These are phyloP conservation scores for Hemiprocne comata DNA, from an alignment of 2,113 vertebrate species.

Conservation along the genomic window DNA sequence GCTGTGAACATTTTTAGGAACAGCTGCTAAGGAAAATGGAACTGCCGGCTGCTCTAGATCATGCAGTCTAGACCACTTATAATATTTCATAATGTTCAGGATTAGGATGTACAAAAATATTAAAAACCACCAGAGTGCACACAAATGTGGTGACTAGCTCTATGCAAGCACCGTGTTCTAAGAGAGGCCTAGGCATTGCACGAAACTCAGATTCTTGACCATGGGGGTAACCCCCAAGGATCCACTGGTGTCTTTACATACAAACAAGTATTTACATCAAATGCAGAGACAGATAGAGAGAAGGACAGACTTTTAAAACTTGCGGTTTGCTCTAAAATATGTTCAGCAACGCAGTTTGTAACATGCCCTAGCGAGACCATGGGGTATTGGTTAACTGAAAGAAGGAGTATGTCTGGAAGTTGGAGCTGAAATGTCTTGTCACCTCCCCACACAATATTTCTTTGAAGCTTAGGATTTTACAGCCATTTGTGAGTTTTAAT, in stretches of 20 bases:
- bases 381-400: constrained; percentile 24
- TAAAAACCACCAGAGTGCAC: constrained; percentile 66
- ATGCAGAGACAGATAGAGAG: constrained; percentile 7
- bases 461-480: constrained; percentile 29
- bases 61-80: constrained; percentile 61
- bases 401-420: not conserved
- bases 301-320: constrained; percentile 36
- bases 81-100: constrained; percentile 40
- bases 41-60: constrained; percentile 36
- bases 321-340: not conserved
- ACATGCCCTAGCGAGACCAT: constrained; percentile 13
- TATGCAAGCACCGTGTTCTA: constrained; percentile 65
- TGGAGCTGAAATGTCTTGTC: constrained; percentile 12
- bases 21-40: constrained; percentile 40
- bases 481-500: constrained; percentile 7
- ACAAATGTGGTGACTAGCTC: constrained; percentile 59
- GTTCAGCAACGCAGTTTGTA: constrained; percentile 26
- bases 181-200: constrained; percentile 50
- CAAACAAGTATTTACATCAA: constrained; percentile 66
- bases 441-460: not conserved
- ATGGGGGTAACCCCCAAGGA: constrained; percentile 8
- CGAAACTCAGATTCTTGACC: constrained; percentile 36
- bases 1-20: not conserved
- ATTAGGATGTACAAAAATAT: constrained; percentile 66
- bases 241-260: constrained; percentile 57